Conservation (phyloP, 1,140 invertebrate genomes). For the Eriosoma lanigerum region DNA sequence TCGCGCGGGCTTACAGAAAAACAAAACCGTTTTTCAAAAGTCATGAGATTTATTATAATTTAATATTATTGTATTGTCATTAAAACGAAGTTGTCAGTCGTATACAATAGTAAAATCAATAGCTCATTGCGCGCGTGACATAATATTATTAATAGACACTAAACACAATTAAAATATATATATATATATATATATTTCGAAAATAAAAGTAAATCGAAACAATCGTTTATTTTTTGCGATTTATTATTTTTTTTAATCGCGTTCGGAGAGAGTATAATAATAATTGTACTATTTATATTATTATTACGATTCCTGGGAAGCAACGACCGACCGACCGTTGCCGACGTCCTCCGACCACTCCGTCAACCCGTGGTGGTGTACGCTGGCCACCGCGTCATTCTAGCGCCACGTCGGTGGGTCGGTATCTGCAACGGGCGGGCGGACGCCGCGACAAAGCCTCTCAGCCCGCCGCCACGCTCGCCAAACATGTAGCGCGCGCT, state of each 20-base stretch:
- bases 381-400: not conserved
- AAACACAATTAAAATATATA: too few species aligned
- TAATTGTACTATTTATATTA: not conserved
- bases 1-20: not conserved
- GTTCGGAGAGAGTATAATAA: not conserved
- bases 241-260: not conserved
- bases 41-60: too few species aligned
- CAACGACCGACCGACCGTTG: not conserved
- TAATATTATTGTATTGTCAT: constrained; percentile 2
- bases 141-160: not conserved
- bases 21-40: not conserved
- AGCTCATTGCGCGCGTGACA: not conserved
- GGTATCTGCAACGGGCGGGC: too few species aligned
- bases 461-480: not conserved
- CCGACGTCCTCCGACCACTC: not conserved
- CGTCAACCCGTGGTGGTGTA: not conserved
- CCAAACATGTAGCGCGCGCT: not conserved
- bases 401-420: not conserved
- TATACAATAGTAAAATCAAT: constrained; percentile 36
- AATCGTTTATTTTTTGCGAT: not conserved
- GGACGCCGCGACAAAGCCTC: not conserved
- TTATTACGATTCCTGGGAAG: not conserved
- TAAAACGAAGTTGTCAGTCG: not conserved
- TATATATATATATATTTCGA: too few species aligned
- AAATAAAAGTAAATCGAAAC: too few species aligned